These are phyloP conservation scores for Atethmia centrago DNA, from an alignment of 2,888 invertebrate species.

Conservation along the genomic window DNA sequence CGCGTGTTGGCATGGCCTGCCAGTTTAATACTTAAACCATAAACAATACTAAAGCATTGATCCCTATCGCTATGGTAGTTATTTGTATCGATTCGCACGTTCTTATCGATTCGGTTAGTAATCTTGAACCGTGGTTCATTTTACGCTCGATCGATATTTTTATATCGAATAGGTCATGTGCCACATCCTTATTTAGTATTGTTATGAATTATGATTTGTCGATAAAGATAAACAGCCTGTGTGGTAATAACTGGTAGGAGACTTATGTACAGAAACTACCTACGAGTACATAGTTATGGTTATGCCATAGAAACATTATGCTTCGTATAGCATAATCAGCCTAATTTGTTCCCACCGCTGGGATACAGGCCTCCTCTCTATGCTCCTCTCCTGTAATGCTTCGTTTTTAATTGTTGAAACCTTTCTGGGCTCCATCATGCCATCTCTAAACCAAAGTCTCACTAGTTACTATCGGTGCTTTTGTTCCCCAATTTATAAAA, in stretches of 20 bases:
- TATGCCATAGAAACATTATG: too few relatives aligned
- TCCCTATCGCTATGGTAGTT: conserved; percentile 31
- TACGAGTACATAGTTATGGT: too few relatives aligned
- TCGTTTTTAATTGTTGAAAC: background rate
- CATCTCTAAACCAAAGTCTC: background rate
- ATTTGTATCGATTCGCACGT: conserved; percentile 52
- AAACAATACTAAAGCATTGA: conserved; percentile 25
- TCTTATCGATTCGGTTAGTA: conserved; percentile 50
- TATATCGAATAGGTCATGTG: conserved; percentile 53
- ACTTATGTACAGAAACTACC: conserved; percentile 2
- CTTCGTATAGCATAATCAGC: too few relatives aligned
- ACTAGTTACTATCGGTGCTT: background rate
- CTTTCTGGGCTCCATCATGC: background rate
- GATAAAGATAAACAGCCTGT: conserved; percentile 39
- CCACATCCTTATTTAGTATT: conserved; percentile 62
- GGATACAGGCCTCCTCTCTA: too few relatives aligned
- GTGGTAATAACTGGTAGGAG: conserved; percentile 19
- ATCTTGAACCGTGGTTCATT: conserved; percentile 64
- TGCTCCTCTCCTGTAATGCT: too few relatives aligned
- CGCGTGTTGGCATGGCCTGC: background rate
- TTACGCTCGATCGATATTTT: conserved; percentile 53
- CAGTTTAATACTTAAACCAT: conserved; percentile 9
- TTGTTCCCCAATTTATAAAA: background rate
- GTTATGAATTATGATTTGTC: conserved; percentile 52
- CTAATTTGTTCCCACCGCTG: too few relatives aligned